phyloP scores from a whole-genome alignment of 2,888 invertebrate species.

The Polydrusus cervinus region DNA sequence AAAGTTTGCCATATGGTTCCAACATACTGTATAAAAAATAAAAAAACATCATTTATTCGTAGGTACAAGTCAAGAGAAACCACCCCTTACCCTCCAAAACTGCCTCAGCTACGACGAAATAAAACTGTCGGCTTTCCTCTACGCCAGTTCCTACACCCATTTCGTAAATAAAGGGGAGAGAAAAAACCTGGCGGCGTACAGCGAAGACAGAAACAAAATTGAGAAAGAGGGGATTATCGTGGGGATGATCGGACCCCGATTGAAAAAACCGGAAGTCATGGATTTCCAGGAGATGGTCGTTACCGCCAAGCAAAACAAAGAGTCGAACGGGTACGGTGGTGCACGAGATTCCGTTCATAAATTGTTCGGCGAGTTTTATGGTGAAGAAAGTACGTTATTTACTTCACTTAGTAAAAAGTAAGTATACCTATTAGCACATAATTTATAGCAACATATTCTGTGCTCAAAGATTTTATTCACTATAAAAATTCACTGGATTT shows the following conservation, averaged over 20 bases:
- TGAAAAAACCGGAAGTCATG: constrained; percentile 74
- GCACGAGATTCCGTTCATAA: constrained; percentile 57
- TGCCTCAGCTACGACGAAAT: constrained; percentile 77
- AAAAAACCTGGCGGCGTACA: constrained; percentile 72
- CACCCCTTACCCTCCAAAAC: constrained; percentile 71
- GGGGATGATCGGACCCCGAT: constrained; percentile 74
- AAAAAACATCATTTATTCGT: background rate
- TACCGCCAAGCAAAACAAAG: constrained; percentile 68
- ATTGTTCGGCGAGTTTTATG: constrained; percentile 63
- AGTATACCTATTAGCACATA: too few relatives aligned
- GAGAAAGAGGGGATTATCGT: constrained; percentile 71
- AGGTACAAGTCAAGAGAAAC: constrained; percentile 71
- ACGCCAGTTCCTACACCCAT: constrained; percentile 74
- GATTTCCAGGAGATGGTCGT: constrained; percentile 78
- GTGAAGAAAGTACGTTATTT: constrained; percentile 55
- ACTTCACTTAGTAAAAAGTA: constrained; percentile 24
- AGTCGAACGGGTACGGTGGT: constrained; percentile 72
- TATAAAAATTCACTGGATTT: too few relatives aligned
- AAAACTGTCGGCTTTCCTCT: constrained; percentile 75
- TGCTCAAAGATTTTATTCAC: too few relatives aligned
- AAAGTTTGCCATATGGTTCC: too few relatives aligned
- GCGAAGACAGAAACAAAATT: constrained; percentile 69
- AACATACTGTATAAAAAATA: too few relatives aligned
- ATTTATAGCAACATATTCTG: too few relatives aligned
- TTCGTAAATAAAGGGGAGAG: constrained; percentile 76